A percentile compares a stretch with the other conserved stretches of the same genome.
phyloP scores from a whole-genome alignment of 1,140 invertebrate genomes.

The Anadara kagoshimensis region DNA sequence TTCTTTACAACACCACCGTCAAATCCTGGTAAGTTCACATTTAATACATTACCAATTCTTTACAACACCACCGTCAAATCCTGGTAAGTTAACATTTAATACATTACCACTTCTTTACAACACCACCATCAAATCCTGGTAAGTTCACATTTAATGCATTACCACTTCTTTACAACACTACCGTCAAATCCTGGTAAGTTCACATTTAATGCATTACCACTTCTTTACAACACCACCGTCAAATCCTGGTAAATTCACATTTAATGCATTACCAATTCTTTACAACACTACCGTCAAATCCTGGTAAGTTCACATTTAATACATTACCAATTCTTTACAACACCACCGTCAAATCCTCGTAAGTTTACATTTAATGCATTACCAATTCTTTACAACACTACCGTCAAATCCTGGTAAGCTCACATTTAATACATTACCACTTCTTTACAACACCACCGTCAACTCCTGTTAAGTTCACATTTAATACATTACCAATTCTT shows the following conservation, averaged over 20 bases:
- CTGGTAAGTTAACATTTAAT: constrained; percentile 64
- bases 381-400: constrained; percentile 49
- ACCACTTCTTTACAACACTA: constrained; percentile 49
- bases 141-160: constrained; percentile 63
- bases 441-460: constrained; percentile 50
- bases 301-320: constrained; percentile 64
- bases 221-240: constrained; percentile 50
- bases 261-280: constrained; percentile 62
- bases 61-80: constrained; percentile 44
- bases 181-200: constrained; percentile 56
- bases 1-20: constrained; percentile 50
- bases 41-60: constrained; percentile 62
- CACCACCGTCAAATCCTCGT: constrained; percentile 53
- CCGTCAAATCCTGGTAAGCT: constrained; percentile 56
- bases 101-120: constrained; percentile 56
- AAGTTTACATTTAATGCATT: constrained; percentile 63
- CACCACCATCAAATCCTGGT: constrained; percentile 53
- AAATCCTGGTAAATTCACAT: constrained; percentile 59
- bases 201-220: constrained; percentile 61
- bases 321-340: constrained; percentile 56
- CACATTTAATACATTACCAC: constrained; percentile 61
- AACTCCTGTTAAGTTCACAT: constrained; percentile 58
- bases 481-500: constrained; percentile 62
- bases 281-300: constrained; percentile 44
- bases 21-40: constrained; percentile 59